Percentiles rank a stretch among this genome's conserved stretches.
These are phyloP conservation scores for Athetis lepigone DNA, from an alignment of 2,888 invertebrate species.

Conservation along the genomic window DNA sequence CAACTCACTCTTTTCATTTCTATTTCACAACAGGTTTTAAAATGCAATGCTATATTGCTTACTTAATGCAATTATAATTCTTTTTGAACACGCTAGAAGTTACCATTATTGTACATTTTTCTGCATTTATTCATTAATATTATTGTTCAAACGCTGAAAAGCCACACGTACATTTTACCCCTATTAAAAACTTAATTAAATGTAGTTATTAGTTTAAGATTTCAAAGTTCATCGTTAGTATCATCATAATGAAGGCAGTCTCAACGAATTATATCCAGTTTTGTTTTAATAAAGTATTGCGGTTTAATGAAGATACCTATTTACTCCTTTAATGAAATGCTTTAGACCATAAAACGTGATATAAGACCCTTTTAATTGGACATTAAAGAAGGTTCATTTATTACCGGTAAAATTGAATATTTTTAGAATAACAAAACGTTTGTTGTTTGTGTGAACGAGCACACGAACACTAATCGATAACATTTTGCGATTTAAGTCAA, in stretches of 20 bases:
- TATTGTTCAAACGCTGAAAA: slow-evolving; percentile 8
- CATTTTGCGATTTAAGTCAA: slow-evolving; percentile 10
- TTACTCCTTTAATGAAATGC: slow-evolving; percentile 15
- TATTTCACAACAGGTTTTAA: slow-evolving; percentile 12
- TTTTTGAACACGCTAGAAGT: slow-evolving; percentile 18
- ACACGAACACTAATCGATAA: neutral
- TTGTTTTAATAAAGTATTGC: slow-evolving; percentile 15
- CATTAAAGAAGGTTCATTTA: slow-evolving; percentile 24
- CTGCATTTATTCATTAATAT: neutral
- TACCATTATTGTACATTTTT: neutral
- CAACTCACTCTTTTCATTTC: neutral
- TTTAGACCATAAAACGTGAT: slow-evolving; percentile 27
- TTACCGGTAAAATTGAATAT: slow-evolving; percentile 19
- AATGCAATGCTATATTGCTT: slow-evolving; percentile 8
- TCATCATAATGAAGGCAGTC: slow-evolving; percentile 18
- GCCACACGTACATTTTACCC: neutral
- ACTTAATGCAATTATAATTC: slow-evolving; percentile 5
- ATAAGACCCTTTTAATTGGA: slow-evolving; percentile 15
- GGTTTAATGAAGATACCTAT: slow-evolving; percentile 36
- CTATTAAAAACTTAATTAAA: slow-evolving; percentile 18
- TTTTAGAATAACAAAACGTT: neutral
- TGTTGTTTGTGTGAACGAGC: neutral
- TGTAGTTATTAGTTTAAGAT: slow-evolving; percentile 27
- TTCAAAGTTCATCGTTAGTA: slow-evolving; percentile 25
- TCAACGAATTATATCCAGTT: slow-evolving; percentile 5